Evolutionary conservation across 2,888 invertebrate genomes (phyloP).

Genomic region (Tyria jacobaeae): DNA sequence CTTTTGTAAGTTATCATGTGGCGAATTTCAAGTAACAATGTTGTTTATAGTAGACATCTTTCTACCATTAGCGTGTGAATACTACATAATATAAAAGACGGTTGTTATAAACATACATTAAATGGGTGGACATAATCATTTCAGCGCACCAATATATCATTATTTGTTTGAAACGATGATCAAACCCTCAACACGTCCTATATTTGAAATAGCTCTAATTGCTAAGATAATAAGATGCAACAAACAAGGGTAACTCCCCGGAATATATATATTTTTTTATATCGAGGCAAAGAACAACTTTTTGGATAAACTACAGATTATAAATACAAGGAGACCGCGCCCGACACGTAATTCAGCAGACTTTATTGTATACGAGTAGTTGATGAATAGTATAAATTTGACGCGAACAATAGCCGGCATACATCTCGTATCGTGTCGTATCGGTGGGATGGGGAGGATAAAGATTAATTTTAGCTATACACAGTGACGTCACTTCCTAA

Average conservation of each 20-base stretch:
- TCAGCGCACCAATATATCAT: background rate
- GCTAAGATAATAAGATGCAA: background rate
- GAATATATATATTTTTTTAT: background rate
- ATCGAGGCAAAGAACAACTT: background rate
- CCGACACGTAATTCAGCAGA: background rate
- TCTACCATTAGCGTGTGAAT: background rate
- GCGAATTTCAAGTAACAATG: background rate
- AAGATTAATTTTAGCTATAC: slow-evolving; percentile 33
- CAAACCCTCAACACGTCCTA: background rate
- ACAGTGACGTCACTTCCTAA: slow-evolving; percentile 8
- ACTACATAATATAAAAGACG: background rate
- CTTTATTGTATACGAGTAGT: slow-evolving; percentile 3
- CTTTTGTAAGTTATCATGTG: background rate
- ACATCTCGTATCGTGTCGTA: background rate
- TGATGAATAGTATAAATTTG: slow-evolving; percentile 20
- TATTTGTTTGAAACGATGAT: background rate
- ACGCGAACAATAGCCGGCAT: slow-evolving; percentile 3
- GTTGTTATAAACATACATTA: background rate
- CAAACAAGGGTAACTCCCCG: background rate
- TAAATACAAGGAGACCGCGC: background rate
- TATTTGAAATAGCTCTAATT: background rate
- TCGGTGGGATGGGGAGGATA: slow-evolving; percentile 6
- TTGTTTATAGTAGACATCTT: no score
- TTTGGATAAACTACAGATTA: background rate
- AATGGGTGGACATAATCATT: background rate